Evolutionary conservation across 1,140 invertebrate genomes (phyloP).

Genomic region (Oncopeltus fasciatus): DNA sequence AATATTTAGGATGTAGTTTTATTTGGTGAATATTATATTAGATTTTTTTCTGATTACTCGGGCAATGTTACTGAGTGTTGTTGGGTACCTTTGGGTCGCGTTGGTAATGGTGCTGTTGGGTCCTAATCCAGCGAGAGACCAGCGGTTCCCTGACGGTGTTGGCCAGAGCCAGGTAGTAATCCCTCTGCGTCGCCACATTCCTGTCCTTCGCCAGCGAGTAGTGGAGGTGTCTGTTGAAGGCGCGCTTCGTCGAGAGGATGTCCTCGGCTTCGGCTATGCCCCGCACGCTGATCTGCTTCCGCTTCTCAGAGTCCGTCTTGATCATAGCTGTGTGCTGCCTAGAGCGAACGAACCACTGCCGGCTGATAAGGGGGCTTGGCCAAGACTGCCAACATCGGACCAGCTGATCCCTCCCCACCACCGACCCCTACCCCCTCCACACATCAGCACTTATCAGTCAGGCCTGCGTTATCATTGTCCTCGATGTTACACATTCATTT

Average conservation of each 20-base stretch:
- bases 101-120: slow-evolving; percentile 98
- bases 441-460: neutral
- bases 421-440: neutral
- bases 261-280: slow-evolving; percentile 95
- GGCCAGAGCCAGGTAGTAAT: slow-evolving; percentile 95
- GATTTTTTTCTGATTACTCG: too few species aligned
- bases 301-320: slow-evolving; percentile 71
- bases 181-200: slow-evolving; percentile 91
- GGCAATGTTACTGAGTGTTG: too few species aligned
- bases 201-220: slow-evolving; percentile 98
- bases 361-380: neutral
- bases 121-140: slow-evolving; percentile 95
- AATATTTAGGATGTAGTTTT: too few species aligned
- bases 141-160: slow-evolving; percentile 96
- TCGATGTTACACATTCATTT: neutral
- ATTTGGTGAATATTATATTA: too few species aligned
- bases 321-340: slow-evolving; percentile 42
- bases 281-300: slow-evolving; percentile 96
- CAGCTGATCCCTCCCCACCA: neutral
- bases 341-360: neutral
- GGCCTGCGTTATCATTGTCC: neutral
- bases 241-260: slow-evolving; percentile 90
- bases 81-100: slow-evolving; percentile 99
- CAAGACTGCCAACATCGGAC: neutral
- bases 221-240: slow-evolving; percentile 96